Conservation (phyloP, 2,113 vertebrate genomes). For the Tragelaphus scriptus region DNA sequence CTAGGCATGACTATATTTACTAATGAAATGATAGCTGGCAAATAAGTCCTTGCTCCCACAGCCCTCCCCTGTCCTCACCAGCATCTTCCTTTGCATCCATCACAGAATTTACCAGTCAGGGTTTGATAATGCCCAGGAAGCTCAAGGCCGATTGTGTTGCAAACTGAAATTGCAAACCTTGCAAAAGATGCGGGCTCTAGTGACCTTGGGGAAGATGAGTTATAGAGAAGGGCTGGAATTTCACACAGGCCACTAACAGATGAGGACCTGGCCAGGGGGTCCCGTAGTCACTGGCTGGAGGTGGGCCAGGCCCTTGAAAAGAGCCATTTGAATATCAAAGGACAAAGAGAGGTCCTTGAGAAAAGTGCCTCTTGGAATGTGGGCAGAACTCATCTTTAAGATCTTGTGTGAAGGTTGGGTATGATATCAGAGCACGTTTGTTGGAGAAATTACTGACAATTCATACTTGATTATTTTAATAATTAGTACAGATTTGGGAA, state of each 20-base stretch:
- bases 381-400: neutral
- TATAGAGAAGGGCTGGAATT: neutral
- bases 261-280: neutral
- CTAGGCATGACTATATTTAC: constrained; percentile 31
- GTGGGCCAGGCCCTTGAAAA: neutral
- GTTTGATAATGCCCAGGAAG: neutral
- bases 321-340: neutral
- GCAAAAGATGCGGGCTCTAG: constrained; percentile 32
- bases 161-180: constrained; percentile 49
- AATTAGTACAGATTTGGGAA: neutral
- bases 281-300: neutral
- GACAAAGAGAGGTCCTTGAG: neutral
- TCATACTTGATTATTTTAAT: neutral
- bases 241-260: neutral
- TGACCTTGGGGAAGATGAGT: constrained; percentile 46
- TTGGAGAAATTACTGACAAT: neutral
- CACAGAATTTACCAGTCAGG: constrained; percentile 19
- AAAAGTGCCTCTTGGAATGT: neutral
- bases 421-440: neutral
- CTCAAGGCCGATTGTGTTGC: constrained; percentile 29
- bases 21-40: constrained; percentile 27
- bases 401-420: neutral
- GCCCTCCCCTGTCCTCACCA: neutral
- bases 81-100: neutral
- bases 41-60: neutral